Evolutionary conservation across 2,113 vertebrate genomes (phyloP).

Genomic region (Mobula hypostoma): DNA sequence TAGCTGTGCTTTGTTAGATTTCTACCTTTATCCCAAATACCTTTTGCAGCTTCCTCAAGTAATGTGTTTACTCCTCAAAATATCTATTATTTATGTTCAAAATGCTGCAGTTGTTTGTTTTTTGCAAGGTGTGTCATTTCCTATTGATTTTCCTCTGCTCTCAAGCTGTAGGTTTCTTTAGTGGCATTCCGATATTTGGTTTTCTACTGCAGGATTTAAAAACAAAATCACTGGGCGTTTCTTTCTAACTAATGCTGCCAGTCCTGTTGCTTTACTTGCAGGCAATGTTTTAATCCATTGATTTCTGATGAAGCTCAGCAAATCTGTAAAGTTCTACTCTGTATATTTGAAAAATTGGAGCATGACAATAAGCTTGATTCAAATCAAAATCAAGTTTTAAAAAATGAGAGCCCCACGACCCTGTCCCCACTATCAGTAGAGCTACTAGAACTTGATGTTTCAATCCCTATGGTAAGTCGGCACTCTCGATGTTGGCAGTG

Average conservation of each 20-base stretch:
- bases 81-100: neutral
- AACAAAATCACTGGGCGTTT: neutral
- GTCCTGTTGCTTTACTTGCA: neutral
- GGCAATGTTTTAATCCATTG: neutral
- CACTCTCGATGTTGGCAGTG: too few species aligned
- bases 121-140: too few species aligned
- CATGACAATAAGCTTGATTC: neutral
- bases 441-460: too few species aligned
- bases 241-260: neutral
- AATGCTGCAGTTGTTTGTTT: neutral
- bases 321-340: neutral
- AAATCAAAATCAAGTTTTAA: neutral
- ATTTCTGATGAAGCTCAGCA: neutral
- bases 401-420: neutral
- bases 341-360: neutral
- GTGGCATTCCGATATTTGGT: neutral
- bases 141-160: neutral
- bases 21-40: neutral
- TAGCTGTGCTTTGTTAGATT: neutral
- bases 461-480: too few species aligned
- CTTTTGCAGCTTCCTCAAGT: neutral
- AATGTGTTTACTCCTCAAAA: neutral
- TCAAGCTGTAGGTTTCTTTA: neutral
- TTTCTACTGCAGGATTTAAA: neutral
- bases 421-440: too few species aligned